A percentile compares a stretch with the other conserved stretches of the same genome.
Evolutionary conservation across 2,113 vertebrate genomes (phyloP).

Genomic region (Ptychochromis oligacanthus): DNA sequence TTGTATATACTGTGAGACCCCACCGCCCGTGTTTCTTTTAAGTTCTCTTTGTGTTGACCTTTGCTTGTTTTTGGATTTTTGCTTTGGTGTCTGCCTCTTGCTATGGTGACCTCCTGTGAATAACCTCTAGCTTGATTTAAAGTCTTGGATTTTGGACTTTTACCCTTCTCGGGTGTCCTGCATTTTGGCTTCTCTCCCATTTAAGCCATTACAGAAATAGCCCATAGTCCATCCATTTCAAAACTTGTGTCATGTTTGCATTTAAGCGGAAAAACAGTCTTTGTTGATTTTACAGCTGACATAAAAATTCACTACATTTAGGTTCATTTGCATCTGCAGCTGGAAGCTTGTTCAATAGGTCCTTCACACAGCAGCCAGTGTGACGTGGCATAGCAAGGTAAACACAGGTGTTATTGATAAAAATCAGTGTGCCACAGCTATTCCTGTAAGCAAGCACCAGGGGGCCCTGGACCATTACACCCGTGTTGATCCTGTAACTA

Average conservation of each 20-base stretch:
- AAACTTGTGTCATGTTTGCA: background rate
- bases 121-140: background rate
- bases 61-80: background rate
- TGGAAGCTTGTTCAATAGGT: background rate
- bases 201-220: background rate
- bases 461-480: background rate
- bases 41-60: background rate
- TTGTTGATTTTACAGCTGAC: background rate
- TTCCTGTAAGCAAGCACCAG: background rate
- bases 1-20: background rate
- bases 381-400: background rate
- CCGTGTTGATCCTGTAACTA: too few relatives aligned
- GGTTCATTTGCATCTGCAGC: background rate
- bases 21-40: background rate
- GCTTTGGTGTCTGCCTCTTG: background rate
- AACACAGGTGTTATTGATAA: conserved; percentile 1
- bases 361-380: background rate
- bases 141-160: background rate
- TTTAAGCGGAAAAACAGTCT: background rate
- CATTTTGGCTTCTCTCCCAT: background rate
- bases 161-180: background rate
- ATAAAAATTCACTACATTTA: background rate
- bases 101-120: background rate
- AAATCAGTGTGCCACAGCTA: background rate
- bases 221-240: too few relatives aligned